These are phyloP conservation scores for Python bivittatus DNA, from an alignment of 2,113 vertebrate genomes.

Conservation along the genomic window DNA sequence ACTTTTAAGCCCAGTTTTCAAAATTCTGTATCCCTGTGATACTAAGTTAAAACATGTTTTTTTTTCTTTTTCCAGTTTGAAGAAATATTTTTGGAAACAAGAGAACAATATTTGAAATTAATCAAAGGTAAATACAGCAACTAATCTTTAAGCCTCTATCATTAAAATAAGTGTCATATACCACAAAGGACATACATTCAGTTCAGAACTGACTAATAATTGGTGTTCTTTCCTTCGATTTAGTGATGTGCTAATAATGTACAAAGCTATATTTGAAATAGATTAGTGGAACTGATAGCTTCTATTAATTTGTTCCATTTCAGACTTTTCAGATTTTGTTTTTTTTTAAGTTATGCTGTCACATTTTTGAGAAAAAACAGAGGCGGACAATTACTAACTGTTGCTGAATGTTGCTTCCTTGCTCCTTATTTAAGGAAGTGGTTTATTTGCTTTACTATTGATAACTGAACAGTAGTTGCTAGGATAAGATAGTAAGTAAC, in stretches of 20 bases:
- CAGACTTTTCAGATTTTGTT: no score
- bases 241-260: neutral
- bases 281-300: neutral
- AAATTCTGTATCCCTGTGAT: neutral
- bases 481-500: neutral
- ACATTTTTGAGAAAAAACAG: neutral
- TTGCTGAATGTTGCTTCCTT: neutral
- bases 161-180: neutral
- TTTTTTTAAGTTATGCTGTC: neutral
- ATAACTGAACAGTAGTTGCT: neutral
- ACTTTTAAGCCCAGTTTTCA: neutral
- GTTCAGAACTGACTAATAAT: neutral
- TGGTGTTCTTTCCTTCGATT: neutral
- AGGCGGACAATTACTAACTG: no score
- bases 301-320: no score
- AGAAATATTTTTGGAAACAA: constrained; percentile 71
- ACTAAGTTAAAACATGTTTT: neutral
- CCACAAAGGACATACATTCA: neutral
- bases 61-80: neutral
- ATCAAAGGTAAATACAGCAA: constrained; percentile 73
- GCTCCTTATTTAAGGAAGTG: neutral
- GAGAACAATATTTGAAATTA: constrained; percentile 80
- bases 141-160: neutral
- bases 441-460: neutral
- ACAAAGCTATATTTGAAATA: neutral